Base-by-base conservation (phyloP, 2,888 invertebrate genomes). In the Agonopterix subpropinquella region DNA sequence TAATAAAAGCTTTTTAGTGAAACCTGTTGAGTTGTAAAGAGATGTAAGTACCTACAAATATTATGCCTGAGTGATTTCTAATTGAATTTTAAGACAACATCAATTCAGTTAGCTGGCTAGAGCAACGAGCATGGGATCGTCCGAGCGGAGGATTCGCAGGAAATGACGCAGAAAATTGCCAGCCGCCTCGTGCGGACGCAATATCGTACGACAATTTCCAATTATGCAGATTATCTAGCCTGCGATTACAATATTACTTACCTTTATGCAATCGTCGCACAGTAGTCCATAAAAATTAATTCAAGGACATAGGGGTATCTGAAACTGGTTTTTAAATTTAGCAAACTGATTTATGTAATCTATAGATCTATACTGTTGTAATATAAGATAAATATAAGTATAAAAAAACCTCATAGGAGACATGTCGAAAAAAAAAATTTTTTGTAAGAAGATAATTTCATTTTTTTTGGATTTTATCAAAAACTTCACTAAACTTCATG, bases 101-200 rank as follows among this genome's bases (percentile, higher is more conserved):
- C 44, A 48, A 48, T 48, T 48, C 44, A 48, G 48, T 48, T 48
- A 44, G 43, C 43, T 10, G 37, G 11, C 18, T 11, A 36, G 43
- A 10, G 13, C 36, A n/a, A 13, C n/a, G 45, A 36, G 43, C 42
- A 18, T 28, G 4, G 43, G 7, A 28, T 15, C 47, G 51, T 11
- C 52, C 43, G 37, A 36, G 45, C 44, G 47, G 37, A 37, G 28
- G 43, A 37, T 18, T 78, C 70, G 52, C 61, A 77, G 87, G 87
- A 87, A 87, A 88, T 87, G 87, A 85, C 81, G 83, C 80, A 78
- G 87, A 88, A 88, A 88, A 88, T 88, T 88, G 87, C 80, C 75
- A 61, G 69, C 75, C 73, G 74, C 73, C 79, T 79, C 80, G 80
- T 79, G 73, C 84, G 85, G 82, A 85, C 82, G 82, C 78, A 83